phyloP scores from a whole-genome alignment of 2,888 invertebrate species.

The Cerastis leucographa region DNA sequence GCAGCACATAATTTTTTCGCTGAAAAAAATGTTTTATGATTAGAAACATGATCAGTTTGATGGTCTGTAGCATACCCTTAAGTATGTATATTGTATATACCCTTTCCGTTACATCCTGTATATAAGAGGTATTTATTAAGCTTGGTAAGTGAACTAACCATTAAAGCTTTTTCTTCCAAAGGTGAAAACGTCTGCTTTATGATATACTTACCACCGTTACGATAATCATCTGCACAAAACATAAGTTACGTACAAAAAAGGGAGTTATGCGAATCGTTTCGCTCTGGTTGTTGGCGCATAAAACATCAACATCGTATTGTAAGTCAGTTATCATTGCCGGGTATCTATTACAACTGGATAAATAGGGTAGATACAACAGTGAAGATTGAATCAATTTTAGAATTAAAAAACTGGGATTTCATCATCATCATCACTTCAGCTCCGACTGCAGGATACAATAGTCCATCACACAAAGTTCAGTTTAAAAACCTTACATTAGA shows the following conservation, averaged over 20 bases:
- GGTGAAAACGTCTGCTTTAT: not conserved
- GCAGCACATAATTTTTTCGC: no score
- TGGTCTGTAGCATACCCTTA: no score
- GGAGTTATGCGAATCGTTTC: conserved; percentile 42
- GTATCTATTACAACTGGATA: not conserved
- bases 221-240: conserved; percentile 1
- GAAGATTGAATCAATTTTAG: not conserved
- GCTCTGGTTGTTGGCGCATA: conserved; percentile 51
- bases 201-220: not conserved
- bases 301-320: conserved; percentile 37
- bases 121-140: not conserved
- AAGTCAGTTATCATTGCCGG: conserved; percentile 19
- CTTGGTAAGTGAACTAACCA: not conserved
- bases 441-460: not conserved
- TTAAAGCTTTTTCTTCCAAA: not conserved
- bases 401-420: not conserved
- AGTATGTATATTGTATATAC: no score
- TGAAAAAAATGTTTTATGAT: no score
- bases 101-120: no score
- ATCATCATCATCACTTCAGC: not conserved
- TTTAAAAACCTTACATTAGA: not conserved
- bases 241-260: conserved; percentile 41
- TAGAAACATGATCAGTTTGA: no score
- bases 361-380: not conserved
- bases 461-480: not conserved